Evolutionary conservation across 2,113 vertebrate genomes (phyloP), one percentile per base, ranked within the genome.

Genomic region (Gallinago paraguaiae): DNA sequence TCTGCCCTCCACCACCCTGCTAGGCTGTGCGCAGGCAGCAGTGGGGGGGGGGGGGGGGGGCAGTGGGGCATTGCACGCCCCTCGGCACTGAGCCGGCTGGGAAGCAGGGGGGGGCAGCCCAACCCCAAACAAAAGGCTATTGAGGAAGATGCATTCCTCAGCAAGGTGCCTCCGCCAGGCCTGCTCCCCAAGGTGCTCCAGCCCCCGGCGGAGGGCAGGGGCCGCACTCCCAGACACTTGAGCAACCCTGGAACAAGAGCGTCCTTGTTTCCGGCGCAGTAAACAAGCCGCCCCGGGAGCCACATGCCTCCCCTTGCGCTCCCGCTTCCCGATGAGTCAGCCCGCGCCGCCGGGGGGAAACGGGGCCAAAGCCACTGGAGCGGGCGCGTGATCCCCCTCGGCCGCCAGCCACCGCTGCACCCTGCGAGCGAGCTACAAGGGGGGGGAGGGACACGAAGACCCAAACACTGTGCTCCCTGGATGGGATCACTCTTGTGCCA

Each of bases 121-220:
- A 56, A 46, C 27, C 69, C 78, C 82, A 91, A 24, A 97, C 96
- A 97, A 97, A 81, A 95, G 88, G 79, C 81, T 93, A 97, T 87
- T 95, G 95, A 97, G 71, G 91, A 91, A 88, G 78, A 85, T 1
- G 13, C 86, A 97, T 97, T 98, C 96, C 97, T 96, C 85, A 95
- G 91, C 88, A 82, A 96, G 95, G 96, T 95, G 89, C 87, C 76
- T 93, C 56, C 3, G 77, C 95, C 94, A 95, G 96, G 70, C 75
- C 69, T 59, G 70, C 86, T 96, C 97, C 96, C 95, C 82, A 85
- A 88, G 94, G 95, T 86, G 90, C 94, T 96, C 90, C 91, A 93
- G 79, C 28, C 72, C 69, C 67, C 48, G 50, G 92, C 31, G 11
- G 53, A 94, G 84, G 60, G 79, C 86, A 81, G n/a, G 43, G 81